These are phyloP conservation scores for Blera fallax DNA, from an alignment of 2,888 invertebrate genomes.

Conservation along the genomic window DNA sequence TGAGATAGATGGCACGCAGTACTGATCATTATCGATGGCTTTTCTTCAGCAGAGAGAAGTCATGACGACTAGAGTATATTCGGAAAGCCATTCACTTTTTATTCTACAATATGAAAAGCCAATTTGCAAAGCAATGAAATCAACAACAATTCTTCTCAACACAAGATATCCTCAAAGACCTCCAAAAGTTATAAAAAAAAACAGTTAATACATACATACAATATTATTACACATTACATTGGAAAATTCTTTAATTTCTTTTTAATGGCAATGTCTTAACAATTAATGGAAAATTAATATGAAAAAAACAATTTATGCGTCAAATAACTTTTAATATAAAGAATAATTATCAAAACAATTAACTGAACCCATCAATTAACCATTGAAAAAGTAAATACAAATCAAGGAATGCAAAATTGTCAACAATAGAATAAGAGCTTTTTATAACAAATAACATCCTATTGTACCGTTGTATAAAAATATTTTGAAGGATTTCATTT, in stretches of 20 bases:
- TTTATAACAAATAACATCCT: constrained; percentile 29
- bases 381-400: constrained; percentile 43
- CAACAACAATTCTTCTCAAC: no score
- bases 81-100: no score
- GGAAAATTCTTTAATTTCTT: background rate
- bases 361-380: background rate
- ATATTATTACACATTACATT: background rate
- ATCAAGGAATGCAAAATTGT: constrained; percentile 62
- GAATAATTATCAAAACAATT: background rate
- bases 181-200: background rate
- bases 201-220: background rate
- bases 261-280: background rate
- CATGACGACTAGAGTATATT: no score
- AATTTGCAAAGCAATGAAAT: no score
- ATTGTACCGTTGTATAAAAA: constrained; percentile 56
- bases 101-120: no score
- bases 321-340: background rate
- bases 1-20: no score
- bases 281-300: background rate
- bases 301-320: background rate
- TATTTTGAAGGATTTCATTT: constrained; percentile 41
- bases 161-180: background rate
- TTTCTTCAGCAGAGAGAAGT: no score
- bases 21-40: no score
- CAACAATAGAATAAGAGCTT: constrained; percentile 40